These are phyloP conservation scores for Hippocampus guttulatus DNA, from an alignment of 2,113 vertebrate genomes.

Conservation along the genomic window DNA sequence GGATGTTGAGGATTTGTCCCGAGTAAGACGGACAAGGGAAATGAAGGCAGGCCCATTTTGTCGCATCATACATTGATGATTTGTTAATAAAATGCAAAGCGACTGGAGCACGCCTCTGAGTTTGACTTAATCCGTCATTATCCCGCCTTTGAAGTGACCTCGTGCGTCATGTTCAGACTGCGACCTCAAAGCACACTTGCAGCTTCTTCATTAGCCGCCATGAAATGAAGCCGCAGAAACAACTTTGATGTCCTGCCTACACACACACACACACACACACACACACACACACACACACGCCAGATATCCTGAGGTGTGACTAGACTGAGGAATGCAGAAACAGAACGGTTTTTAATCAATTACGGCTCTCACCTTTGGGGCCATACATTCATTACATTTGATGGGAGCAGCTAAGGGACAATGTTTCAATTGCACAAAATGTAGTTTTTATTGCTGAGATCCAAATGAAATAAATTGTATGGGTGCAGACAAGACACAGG, in stretches of 20 bases:
- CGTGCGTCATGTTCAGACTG: conserved; percentile 48
- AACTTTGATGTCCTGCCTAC: conserved; percentile 64
- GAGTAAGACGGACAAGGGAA: conserved; percentile 55
- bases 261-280: conserved; percentile 25
- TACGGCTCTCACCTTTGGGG: conserved; percentile 68
- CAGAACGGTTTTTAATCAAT: conserved; percentile 75
- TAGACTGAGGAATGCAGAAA: conserved; percentile 56
- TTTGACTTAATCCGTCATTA: conserved; percentile 71
- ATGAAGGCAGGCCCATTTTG: conserved; percentile 59
- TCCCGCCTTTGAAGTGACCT: conserved; percentile 73
- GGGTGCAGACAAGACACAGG: conserved; percentile 59
- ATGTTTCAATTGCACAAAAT: conserved; percentile 56
- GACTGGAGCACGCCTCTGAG: conserved; percentile 56
- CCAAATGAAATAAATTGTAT: conserved; percentile 67
- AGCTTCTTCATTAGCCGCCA: conserved; percentile 70
- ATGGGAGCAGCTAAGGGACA: conserved; percentile 68
- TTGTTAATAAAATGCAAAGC: conserved; percentile 66
- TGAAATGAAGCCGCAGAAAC: conserved; percentile 50
- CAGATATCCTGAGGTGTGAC: conserved; percentile 45
- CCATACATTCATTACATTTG: conserved; percentile 68
- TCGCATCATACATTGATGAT: conserved; percentile 58
- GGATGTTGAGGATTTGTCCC: conserved; percentile 51
- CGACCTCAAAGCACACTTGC: conserved; percentile 62
- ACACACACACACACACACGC: conserved; percentile 18
- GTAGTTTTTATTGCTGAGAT: conserved; percentile 46